Evolutionary conservation across 1,140 invertebrate genomes (phyloP), one percentile per base, ranked within the genome.

Genomic region (Heliconius melpomene): DNA sequence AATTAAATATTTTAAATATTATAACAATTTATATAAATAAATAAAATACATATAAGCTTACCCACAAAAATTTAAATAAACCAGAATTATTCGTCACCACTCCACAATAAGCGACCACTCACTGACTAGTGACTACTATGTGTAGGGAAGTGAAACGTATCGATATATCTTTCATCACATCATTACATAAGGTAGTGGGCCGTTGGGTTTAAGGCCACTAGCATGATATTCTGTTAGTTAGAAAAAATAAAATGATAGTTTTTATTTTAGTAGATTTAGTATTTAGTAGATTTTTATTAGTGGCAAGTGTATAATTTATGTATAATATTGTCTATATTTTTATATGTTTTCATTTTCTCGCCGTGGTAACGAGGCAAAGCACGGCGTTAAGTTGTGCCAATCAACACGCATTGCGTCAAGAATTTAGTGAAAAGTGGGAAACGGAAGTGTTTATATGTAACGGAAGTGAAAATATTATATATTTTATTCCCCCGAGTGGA

Each of bases 141-240:
- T 75, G 36, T 75, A 75, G 74, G 54, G 74, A 75, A 75, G 74
- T 66, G 74, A 66, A 75, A 75, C 74, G 29, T 66, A 60, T 75
- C 74, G 57, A 75, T 66, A 75, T 38, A 40, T 60, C 54, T 40
- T 66, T 40, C 54, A 57, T 52, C 13, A 75, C 29, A 54, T 46
- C 32, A 66, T 75, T 36, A 75, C 54, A 29, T 32, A 75, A 57
- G 74, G 50, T 57, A 29, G 16, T 16, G 32, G 36, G n/a, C 20
- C 60, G 50, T 20, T n/a, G 36, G 36, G 74, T 66, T 40, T 40
- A 16, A 60, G 74, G 36, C 20, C 54, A 66, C 46, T 16, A 36
- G 60, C 26, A 29, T 29, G 23, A 16, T 16, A 66, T 26, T 66
- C 23, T 66, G 26, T 23, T 23, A 23, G 50, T 26, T 66, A 66